A percentile compares a stretch with the other conserved stretches of the same genome.
phyloP scores from a whole-genome alignment of 1,140 invertebrate species.

The Apis dorsata region DNA sequence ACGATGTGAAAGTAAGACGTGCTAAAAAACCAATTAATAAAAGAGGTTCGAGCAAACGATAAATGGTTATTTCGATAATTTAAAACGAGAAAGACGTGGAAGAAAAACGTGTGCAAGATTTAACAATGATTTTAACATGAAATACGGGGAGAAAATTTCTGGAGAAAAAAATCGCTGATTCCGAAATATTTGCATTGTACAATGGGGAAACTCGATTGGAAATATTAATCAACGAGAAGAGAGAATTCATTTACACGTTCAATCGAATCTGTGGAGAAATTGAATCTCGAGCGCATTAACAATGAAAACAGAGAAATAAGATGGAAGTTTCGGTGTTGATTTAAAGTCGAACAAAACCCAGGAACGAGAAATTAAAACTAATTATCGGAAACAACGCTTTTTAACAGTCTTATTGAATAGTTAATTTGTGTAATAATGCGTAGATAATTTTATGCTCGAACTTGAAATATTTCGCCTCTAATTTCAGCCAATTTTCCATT shows the following conservation, averaged over 20 bases:
- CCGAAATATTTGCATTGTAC: neutral
- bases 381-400: neutral
- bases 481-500: neutral
- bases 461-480: neutral
- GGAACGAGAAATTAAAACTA: neutral
- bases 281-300: neutral
- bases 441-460: neutral
- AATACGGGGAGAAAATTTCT: neutral
- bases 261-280: neutral
- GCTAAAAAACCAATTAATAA: constrained; percentile 14
- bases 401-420: neutral
- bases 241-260: too few species aligned
- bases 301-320: neutral
- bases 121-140: neutral
- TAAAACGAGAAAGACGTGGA: neutral
- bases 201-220: neutral
- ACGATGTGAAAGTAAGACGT: constrained; percentile 26
- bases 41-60: neutral
- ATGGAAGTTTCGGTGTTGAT: neutral
- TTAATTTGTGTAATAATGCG: neutral
- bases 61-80: neutral
- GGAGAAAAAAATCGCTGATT: neutral
- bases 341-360: neutral
- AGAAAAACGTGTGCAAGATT: neutral
- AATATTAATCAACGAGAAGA: constrained; percentile 8